Evolutionary conservation across 53 echinoderm and acorn worm genomes (phyloP).

Genomic region (Temnopleurus reevesii): DNA sequence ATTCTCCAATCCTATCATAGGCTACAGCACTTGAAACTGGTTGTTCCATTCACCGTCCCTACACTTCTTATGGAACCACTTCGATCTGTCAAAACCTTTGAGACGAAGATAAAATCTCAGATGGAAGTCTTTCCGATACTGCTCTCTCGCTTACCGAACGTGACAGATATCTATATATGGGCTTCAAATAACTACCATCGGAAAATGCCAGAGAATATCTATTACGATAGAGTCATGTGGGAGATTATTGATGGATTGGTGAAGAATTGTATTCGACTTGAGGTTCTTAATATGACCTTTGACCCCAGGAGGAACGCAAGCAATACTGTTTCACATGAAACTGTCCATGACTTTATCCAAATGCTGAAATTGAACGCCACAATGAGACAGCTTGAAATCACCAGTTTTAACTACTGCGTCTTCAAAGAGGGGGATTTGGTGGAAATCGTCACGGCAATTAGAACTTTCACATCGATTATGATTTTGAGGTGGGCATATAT

Average conservation of each 20-base stretch:
- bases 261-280: background rate
- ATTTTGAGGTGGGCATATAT: background rate
- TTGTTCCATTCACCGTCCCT: background rate
- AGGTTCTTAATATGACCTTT: constrained; percentile 20
- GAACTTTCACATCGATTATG: background rate
- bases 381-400: background rate
- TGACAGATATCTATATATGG: background rate
- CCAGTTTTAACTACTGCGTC: background rate
- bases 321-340: background rate
- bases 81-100: background rate
- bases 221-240: background rate
- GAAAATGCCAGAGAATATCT: background rate
- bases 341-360: background rate
- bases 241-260: background rate
- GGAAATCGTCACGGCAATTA: background rate
- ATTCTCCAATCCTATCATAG: background rate
- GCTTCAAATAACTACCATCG: too few relatives aligned
- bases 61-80: background rate
- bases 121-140: background rate
- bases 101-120: constrained; percentile 15
- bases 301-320: background rate
- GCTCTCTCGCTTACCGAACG: background rate
- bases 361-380: background rate
- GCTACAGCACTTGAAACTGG: background rate
- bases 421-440: background rate